Evolutionary conservation across 2,113 vertebrate species (phyloP).

Genomic region (Urocynchramus pylzowi): DNA sequence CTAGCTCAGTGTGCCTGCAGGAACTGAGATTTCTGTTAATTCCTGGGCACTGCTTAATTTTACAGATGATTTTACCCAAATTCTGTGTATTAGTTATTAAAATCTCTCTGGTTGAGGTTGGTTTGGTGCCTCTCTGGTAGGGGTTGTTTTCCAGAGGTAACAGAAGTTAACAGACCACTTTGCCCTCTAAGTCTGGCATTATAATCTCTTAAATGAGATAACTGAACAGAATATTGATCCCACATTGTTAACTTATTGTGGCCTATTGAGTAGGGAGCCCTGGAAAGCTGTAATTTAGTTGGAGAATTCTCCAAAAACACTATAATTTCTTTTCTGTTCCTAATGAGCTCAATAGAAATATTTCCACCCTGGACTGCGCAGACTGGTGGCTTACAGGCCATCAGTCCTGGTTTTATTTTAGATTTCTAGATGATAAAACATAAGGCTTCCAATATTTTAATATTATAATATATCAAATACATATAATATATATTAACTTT

Average conservation of each 20-base stretch:
- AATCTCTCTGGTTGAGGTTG: neutral
- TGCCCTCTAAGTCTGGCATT: no score
- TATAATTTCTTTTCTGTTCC: neutral
- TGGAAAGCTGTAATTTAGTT: neutral
- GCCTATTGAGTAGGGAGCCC: neutral
- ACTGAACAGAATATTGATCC: slow-evolving; percentile 26
- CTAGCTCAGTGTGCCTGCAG: neutral
- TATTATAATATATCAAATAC: neutral
- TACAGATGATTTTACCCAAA: neutral
- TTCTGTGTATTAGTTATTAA: neutral
- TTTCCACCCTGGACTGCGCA: neutral
- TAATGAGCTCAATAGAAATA: neutral
- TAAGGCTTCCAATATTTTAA: no score
- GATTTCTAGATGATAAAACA: neutral
- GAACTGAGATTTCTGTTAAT: neutral
- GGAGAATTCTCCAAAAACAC: neutral
- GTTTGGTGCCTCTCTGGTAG: neutral
- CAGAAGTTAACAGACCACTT: neutral
- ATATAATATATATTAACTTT: neutral
- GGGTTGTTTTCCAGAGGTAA: neutral
- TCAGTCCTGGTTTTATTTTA: neutral
- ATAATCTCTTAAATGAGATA: neutral
- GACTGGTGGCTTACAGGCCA: neutral
- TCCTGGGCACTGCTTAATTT: neutral
- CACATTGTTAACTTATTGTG: neutral